These are phyloP conservation scores for Otus sunia DNA, from an alignment of 2,113 vertebrate species.

Conservation along the genomic window DNA sequence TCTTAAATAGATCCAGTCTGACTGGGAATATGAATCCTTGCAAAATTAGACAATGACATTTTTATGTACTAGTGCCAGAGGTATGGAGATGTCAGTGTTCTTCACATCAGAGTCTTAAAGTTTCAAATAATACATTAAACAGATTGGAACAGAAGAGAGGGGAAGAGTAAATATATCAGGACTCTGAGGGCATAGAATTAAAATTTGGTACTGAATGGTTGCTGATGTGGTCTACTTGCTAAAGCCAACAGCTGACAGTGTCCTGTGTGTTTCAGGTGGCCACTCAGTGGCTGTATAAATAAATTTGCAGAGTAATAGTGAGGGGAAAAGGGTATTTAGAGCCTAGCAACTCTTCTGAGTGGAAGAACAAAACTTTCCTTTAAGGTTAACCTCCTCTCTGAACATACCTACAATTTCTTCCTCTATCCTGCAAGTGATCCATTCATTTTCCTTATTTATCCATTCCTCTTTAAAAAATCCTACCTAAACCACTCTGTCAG, in stretches of 20 bases:
- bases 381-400: not conserved
- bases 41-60: not conserved
- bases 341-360: not conserved
- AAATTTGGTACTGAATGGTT: not conserved
- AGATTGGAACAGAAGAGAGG: not conserved
- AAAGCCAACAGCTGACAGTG: not conserved
- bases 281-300: not conserved
- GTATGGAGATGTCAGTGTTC: not conserved
- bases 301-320: not conserved
- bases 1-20: not conserved
- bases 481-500: not conserved
- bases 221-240: not conserved
- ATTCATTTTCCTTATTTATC: not conserved
- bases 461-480: not conserved
- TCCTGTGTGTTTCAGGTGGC: not conserved
- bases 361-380: not conserved
- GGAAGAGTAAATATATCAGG: not conserved
- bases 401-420: not conserved
- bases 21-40: not conserved
- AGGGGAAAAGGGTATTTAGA: not conserved
- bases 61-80: not conserved
- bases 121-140: not conserved
- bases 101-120: not conserved
- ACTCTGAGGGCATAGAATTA: not conserved
- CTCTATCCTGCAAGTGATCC: not conserved